These are phyloP conservation scores for Caenorhabditis briggsae DNA, from an alignment of 1,140 invertebrate genomes.

Conservation along the genomic window DNA sequence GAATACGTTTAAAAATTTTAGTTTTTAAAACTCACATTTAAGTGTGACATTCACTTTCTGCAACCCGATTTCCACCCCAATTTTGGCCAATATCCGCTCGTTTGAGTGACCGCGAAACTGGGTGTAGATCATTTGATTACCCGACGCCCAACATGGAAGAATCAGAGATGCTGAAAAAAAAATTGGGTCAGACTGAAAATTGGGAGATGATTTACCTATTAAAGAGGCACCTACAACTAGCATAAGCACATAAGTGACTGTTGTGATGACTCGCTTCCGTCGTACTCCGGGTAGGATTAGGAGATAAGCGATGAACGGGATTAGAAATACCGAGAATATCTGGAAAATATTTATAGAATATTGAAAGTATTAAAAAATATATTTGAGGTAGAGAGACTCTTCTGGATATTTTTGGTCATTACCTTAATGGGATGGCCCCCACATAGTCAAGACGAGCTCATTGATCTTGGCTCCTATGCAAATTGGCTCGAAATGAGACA, in stretches of 20 bases:
- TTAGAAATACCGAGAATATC: constrained; percentile 68
- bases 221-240: constrained; percentile 70
- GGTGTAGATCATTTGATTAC: constrained; percentile 86
- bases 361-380: background rate
- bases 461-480: too few species aligned
- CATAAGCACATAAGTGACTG: constrained; percentile 66
- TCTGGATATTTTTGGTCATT: too few species aligned
- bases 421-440: too few species aligned
- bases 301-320: constrained; percentile 71
- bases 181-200: constrained; percentile 28
- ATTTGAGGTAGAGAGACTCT: too few species aligned
- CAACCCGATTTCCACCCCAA: constrained; percentile 92
- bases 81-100: constrained; percentile 88
- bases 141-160: constrained; percentile 87
- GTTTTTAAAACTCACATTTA: constrained; percentile 82
- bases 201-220: constrained; percentile 62
- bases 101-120: constrained; percentile 92
- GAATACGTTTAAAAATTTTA: constrained; percentile 1
- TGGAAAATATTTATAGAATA: constrained; percentile 56
- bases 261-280: constrained; percentile 69
- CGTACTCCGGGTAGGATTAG: constrained; percentile 71
- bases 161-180: constrained; percentile 61
- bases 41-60: constrained; percentile 95
- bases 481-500: too few species aligned
- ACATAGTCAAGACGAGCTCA: too few species aligned